Evolutionary conservation across 2,888 invertebrate species (phyloP).

Genomic region (Tiliacea aurago): DNA sequence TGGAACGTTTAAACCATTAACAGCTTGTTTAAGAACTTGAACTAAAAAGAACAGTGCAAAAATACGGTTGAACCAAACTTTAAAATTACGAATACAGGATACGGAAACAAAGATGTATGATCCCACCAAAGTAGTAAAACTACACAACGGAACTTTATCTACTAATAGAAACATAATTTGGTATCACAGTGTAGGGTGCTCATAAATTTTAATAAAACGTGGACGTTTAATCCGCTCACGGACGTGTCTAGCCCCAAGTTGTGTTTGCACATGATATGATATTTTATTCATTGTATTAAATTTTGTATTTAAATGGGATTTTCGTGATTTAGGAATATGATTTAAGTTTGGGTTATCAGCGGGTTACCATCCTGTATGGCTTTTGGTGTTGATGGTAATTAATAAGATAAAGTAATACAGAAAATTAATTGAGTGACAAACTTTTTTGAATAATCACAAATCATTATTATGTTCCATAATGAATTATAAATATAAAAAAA

Average conservation of each 20-base stretch:
- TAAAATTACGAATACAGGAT: conserved; percentile 35
- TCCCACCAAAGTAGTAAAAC: conserved; percentile 41
- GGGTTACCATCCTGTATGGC: conserved; percentile 1
- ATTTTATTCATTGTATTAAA: conserved; percentile 55
- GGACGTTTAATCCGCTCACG: conserved; percentile 59
- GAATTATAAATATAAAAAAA: neutral
- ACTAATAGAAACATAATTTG: conserved; percentile 67
- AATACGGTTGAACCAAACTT: conserved; percentile 4
- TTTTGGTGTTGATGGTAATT: conserved; percentile 2
- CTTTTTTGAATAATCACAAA: neutral
- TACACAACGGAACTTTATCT: conserved; percentile 46
- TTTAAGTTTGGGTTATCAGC: conserved; percentile 17
- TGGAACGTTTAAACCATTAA: neutral
- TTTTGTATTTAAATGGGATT: conserved; percentile 47
- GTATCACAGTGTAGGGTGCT: conserved; percentile 64
- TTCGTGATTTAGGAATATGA: conserved; percentile 41
- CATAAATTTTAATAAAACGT: conserved; percentile 71
- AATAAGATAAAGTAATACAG: neutral
- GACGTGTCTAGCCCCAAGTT: conserved; percentile 52
- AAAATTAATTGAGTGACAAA: neutral
- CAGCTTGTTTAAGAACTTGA: too few species aligned
- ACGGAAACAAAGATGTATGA: conserved; percentile 48
- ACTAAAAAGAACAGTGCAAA: too few species aligned
- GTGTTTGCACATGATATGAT: conserved; percentile 48
- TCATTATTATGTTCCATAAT: neutral